Evolutionary conservation across 1,140 invertebrate genomes (phyloP), one percentile per base, ranked within the genome.

Genomic region (Tigriopus japonicus): DNA sequence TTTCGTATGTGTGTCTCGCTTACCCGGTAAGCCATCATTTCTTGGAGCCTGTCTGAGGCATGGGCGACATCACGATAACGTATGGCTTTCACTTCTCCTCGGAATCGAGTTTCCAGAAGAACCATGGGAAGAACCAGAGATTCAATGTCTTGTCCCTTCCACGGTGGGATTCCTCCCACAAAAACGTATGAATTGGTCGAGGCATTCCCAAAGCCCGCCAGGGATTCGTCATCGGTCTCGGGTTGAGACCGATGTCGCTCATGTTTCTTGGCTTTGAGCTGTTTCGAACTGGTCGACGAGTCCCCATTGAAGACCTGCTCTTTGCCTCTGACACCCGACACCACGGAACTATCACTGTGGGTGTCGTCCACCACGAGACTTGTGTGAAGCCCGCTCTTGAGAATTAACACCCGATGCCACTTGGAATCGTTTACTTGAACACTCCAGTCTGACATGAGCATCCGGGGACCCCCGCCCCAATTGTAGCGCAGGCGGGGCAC

Each of bases 111-210:
- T 72, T 94, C 88, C 68, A 91, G 91, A 59, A 89, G 86, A 54
- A 89, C 87, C 65, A 85, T 87, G 1, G 87, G 87, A 45, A 91
- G 68, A 0, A 87, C 85, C 42, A 92, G 72, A 49, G 85, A 73
- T 0, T 84, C 82, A 63, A 91, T 72, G 71, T 87, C 88, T 65
- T 80, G 83, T 68, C 85, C 85, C 69, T 89, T 92, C 81, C 82
- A 87, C 60, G 79, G 78, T 17, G 90, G 90, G 77, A 94, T 83
- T 9, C 89, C 90, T 6, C 90, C 90, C 51, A 95, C 78, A 71
- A 87, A 94, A 23, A 93, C 85, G 70, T 87, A 86, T 5, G 86
- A 89, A 71, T 92, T 92, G 52, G 81, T 41, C 15, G 40, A 23
- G 35, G 41, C 3, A 42, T 58, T 24, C 24, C 55, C 55, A 42